Evolutionary conservation across 1,140 invertebrate species (phyloP).

Genomic region (Drosophila sechellia): DNA sequence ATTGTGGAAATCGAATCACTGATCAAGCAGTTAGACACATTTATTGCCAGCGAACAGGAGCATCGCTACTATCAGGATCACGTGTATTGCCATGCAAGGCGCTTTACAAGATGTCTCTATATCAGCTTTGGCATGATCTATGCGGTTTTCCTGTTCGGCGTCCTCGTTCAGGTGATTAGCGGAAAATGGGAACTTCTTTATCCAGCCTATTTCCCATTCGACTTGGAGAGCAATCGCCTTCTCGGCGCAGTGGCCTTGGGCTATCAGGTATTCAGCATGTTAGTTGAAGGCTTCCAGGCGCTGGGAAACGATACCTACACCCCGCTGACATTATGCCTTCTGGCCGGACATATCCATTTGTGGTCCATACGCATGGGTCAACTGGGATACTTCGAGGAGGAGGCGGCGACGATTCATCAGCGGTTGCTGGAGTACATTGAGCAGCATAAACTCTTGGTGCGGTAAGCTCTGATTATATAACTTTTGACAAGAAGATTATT

Average conservation of each 20-base stretch:
- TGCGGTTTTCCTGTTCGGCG: slow-evolving; percentile 1
- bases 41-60: slow-evolving; percentile 31
- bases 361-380: slow-evolving; percentile 39
- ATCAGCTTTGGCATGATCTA: slow-evolving; percentile 38
- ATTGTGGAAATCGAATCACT: slow-evolving; percentile 46
- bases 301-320: slow-evolving; percentile 47
- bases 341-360: slow-evolving; percentile 51
- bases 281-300: slow-evolving; percentile 28
- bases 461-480: slow-evolving; percentile 16
- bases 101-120: slow-evolving; percentile 46
- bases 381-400: slow-evolving; percentile 21
- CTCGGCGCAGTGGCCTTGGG: slow-evolving; percentile 21
- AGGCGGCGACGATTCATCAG: neutral
- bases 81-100: slow-evolving; percentile 10
- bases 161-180: neutral
- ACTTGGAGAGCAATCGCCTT: slow-evolving; percentile 9
- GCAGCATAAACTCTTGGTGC: slow-evolving; percentile 52
- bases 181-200: slow-evolving; percentile 29
- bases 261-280: slow-evolving; percentile 33
- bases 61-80: slow-evolving; percentile 32
- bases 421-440: slow-evolving; percentile 25
- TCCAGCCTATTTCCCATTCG: slow-evolving; percentile 54
- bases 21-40: slow-evolving; percentile 32
- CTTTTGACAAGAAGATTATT: neutral
- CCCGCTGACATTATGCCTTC: slow-evolving; percentile 44